Conservation (phyloP, 2,797 vertebrate species). For the Lagorchestes hirsutus region DNA sequence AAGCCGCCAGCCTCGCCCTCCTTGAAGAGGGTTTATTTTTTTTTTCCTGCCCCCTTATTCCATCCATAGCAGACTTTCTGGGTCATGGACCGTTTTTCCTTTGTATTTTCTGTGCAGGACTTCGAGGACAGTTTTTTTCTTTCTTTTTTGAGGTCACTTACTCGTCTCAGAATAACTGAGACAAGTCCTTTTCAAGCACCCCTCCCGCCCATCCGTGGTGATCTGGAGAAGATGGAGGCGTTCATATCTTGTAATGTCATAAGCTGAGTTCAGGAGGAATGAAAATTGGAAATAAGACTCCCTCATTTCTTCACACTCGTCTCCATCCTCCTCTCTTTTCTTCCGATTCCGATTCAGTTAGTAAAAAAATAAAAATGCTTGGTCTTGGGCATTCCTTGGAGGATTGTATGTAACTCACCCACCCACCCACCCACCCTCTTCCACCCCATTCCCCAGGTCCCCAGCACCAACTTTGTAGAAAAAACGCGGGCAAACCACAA, state of each 20-base stretch:
- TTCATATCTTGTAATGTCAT: background rate
- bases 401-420: background rate
- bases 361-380: background rate
- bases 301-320: background rate
- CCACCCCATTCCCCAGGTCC: background rate
- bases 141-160: background rate
- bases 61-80: background rate
- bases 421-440: background rate
- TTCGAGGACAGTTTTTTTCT: background rate
- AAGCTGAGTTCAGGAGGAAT: background rate
- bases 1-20: background rate
- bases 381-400: background rate
- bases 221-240: background rate
- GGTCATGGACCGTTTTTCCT: background rate
- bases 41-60: background rate
- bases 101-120: background rate
- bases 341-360: background rate
- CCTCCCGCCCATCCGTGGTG: background rate
- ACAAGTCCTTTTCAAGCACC: constrained; percentile 3
- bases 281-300: background rate
- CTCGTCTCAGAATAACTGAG: background rate
- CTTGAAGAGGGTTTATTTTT: background rate
- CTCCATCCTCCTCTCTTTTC: too few relatives aligned
- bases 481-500: background rate
- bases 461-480: background rate